phyloP scores from a whole-genome alignment of 1,140 invertebrate genomes.

The Macrobrachium nipponense region DNA sequence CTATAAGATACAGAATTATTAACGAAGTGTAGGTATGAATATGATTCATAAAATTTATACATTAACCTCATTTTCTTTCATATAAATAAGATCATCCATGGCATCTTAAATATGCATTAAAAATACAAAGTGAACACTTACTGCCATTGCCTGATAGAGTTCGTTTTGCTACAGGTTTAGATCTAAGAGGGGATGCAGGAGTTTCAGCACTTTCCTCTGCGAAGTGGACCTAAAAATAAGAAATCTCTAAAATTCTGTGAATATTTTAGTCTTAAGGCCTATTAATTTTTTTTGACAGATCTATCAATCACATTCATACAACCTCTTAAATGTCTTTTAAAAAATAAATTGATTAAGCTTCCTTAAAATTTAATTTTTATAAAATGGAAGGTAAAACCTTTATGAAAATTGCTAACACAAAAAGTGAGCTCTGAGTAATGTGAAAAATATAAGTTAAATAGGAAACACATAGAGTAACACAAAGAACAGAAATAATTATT shows the following conservation, averaged over 20 bases:
- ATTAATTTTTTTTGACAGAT: neutral
- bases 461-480: no score
- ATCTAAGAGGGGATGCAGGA: slow-evolving; percentile 32
- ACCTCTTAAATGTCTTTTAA: no score
- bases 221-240: slow-evolving; percentile 28
- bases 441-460: no score
- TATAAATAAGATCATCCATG: no score
- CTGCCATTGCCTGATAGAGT: slow-evolving; percentile 28
- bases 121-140: neutral
- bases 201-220: slow-evolving; percentile 27
- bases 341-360: no score
- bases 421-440: no score
- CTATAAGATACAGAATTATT: slow-evolving; percentile 24
- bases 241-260: neutral
- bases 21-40: neutral
- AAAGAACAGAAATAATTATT: no score
- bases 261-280: neutral
- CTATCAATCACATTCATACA: no score
- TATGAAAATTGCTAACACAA: no score
- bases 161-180: neutral
- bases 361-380: no score
- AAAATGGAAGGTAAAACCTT: no score
- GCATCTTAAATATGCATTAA: no score
- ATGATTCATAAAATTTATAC: neutral
- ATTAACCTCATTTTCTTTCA: neutral